These are phyloP conservation scores for Typhlichthys eigenmanni DNA, from an alignment of 2,797 vertebrate genomes.

Conservation along the genomic window DNA sequence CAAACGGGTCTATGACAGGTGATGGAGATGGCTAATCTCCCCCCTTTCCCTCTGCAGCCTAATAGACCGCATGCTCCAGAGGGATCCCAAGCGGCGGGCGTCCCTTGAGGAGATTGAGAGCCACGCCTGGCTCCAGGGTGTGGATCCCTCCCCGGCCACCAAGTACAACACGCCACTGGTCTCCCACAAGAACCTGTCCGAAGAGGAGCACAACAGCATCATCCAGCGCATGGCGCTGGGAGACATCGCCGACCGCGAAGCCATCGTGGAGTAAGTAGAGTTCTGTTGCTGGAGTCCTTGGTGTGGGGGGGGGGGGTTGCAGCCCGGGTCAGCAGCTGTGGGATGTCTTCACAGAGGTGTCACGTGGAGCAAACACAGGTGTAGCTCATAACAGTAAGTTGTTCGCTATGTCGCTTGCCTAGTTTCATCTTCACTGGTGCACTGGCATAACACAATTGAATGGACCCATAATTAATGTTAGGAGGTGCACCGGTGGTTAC, in stretches of 20 bases:
- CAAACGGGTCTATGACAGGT: neutral
- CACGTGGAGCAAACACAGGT: no score
- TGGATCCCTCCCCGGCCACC: slow-evolving; percentile 95
- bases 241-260: slow-evolving; percentile 92
- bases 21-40: neutral
- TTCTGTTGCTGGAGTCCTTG: no score
- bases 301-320: no score
- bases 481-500: no score
- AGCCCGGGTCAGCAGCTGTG: no score
- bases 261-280: slow-evolving; percentile 91
- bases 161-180: slow-evolving; percentile 95
- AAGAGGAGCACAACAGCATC: slow-evolving; percentile 97
- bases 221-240: slow-evolving; percentile 98
- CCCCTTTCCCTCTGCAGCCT: slow-evolving; percentile 74
- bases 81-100: slow-evolving; percentile 91
- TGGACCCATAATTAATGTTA: no score
- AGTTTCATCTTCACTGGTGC: no score
- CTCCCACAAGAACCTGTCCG: slow-evolving; percentile 95
- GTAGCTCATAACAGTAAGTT: no score
- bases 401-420: no score
- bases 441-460: no score
- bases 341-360: no score
- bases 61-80: slow-evolving; percentile 95
- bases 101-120: slow-evolving; percentile 95
- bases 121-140: slow-evolving; percentile 93